These are phyloP conservation scores for Solenopsis invicta DNA, from an alignment of 1,140 invertebrate genomes.

Conservation along the genomic window DNA sequence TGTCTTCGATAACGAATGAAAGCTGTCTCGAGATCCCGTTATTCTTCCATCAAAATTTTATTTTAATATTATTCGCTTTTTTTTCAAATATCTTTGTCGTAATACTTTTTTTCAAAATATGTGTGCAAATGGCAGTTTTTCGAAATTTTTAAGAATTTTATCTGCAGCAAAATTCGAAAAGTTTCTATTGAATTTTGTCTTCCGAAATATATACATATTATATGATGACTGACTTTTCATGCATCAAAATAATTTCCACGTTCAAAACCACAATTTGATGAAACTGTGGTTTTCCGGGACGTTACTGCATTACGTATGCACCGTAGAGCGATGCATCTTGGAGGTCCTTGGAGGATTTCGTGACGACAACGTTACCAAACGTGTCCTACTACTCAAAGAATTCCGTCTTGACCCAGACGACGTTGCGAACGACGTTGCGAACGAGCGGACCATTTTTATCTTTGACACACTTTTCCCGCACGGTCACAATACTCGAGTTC, in stretches of 20 bases:
- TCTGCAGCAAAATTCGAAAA: neutral
- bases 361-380: slow-evolving; percentile 9
- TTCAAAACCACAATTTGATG: neutral
- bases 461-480: slow-evolving; percentile 43
- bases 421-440: neutral
- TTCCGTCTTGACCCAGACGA: slow-evolving; percentile 23
- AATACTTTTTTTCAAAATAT: neutral
- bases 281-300: slow-evolving; percentile 1
- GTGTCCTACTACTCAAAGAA: slow-evolving; percentile 27
- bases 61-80: neutral
- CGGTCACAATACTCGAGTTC: slow-evolving; percentile 8
- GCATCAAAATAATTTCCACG: neutral
- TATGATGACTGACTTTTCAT: neutral
- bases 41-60: neutral
- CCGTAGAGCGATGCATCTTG: neutral
- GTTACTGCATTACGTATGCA: slow-evolving; percentile 30
- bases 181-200: neutral
- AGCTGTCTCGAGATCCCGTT: neutral
- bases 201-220: slow-evolving; percentile 16
- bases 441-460: slow-evolving; percentile 42
- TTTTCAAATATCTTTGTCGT: neutral
- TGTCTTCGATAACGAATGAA: slow-evolving; percentile 34
- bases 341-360: slow-evolving; percentile 15
- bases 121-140: neutral
- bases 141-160: neutral